Conservation (phyloP, 2,113 vertebrate species). For the Maylandia zebra region DNA sequence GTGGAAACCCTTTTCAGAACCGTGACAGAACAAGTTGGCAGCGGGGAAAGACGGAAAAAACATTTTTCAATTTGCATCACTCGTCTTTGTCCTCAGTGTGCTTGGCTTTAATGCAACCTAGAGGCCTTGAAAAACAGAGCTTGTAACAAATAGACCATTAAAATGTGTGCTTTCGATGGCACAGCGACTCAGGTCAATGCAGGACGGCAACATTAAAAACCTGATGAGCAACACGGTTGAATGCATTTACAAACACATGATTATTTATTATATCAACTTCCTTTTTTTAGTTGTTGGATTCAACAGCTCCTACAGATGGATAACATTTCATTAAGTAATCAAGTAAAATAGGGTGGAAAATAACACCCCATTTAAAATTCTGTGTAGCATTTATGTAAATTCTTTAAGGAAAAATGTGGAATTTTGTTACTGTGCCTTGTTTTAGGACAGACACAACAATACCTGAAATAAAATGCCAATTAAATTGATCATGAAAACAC, state of each 20-base stretch:
- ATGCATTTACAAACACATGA: neutral
- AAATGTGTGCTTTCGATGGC: neutral
- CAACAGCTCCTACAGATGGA: neutral
- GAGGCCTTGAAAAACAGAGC: neutral
- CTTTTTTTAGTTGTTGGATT: neutral
- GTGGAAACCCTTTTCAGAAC: conserved; percentile 27
- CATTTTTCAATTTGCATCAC: conserved; percentile 29
- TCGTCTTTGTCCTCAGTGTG: conserved; percentile 15
- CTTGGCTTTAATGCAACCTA: neutral
- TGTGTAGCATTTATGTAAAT: neutral
- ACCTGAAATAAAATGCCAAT: neutral
- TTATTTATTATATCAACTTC: neutral
- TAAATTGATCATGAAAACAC: neutral
- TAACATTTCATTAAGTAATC: neutral
- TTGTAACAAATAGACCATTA: conserved; percentile 12
- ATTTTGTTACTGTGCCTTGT: neutral
- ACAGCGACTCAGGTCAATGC: neutral
- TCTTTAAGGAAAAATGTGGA: neutral
- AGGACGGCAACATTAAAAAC: neutral
- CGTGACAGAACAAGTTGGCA: conserved; percentile 31
- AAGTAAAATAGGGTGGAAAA: neutral
- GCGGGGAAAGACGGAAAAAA: neutral
- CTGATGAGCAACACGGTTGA: conserved; percentile 4
- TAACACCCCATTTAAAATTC: neutral
- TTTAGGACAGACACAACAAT: neutral